Evolutionary conservation across 2,888 invertebrate genomes (phyloP).

Genomic region (Chelonus formosanus): DNA sequence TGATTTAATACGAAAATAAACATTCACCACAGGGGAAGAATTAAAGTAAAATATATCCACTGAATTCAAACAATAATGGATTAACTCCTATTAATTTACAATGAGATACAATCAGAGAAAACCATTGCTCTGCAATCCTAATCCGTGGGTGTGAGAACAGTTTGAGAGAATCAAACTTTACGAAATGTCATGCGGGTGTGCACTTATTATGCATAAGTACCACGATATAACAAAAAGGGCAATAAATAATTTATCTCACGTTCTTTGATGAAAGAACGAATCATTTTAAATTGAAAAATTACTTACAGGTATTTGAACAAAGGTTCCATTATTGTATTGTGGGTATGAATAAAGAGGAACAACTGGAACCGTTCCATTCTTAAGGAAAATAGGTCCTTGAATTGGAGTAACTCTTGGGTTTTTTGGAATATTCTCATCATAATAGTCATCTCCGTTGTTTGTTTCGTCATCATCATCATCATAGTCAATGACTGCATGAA

Average conservation of each 20-base stretch:
- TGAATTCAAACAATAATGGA: no score
- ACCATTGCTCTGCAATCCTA: no score
- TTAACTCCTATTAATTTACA: no score
- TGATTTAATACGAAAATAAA: constrained; percentile 2
- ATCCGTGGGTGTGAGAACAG: no score
- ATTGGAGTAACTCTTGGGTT: constrained; percentile 81
- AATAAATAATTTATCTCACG: no score
- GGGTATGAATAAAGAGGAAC: constrained; percentile 88
- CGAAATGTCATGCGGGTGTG: no score
- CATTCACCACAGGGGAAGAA: no score
- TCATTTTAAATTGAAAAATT: neutral
- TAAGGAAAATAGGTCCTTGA: constrained; percentile 86
- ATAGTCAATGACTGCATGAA: constrained; percentile 79
- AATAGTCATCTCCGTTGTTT: constrained; percentile 72
- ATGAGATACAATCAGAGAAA: no score
- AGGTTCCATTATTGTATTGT: constrained; percentile 84
- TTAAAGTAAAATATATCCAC: no score
- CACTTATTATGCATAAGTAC: no score
- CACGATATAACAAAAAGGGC: no score
- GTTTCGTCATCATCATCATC: constrained; percentile 66
- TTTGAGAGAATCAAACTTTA: no score
- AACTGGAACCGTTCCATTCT: constrained; percentile 87
- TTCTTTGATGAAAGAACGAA: neutral
- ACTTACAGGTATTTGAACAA: constrained; percentile 91
- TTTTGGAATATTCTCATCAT: constrained; percentile 54